phyloP scores from a whole-genome alignment of 2,113 vertebrate species.

The Takifugu flavidus region DNA sequence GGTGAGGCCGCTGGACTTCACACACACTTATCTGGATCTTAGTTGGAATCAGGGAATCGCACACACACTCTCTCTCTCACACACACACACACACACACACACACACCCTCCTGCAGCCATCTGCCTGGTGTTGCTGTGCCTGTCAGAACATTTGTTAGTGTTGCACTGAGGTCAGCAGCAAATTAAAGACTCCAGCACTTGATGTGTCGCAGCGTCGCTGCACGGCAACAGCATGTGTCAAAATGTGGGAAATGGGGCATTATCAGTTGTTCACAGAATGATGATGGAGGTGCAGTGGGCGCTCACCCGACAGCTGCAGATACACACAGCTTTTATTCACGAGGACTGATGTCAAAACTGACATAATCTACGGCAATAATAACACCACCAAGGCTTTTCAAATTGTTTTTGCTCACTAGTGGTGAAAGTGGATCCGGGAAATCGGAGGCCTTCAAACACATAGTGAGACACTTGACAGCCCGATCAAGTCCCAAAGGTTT shows the following conservation, averaged over 20 bases:
- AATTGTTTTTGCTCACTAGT: slow-evolving; percentile 61
- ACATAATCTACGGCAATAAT: background rate
- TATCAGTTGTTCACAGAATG: no score
- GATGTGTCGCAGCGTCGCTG: background rate
- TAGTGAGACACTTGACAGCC: slow-evolving; percentile 83
- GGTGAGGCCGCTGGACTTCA: slow-evolving; percentile 39
- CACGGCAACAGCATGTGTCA: no score
- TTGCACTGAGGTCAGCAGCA: background rate
- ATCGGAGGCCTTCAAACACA: slow-evolving; percentile 87
- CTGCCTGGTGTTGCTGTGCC: slow-evolving; percentile 45
- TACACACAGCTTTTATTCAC: no score
- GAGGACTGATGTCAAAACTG: no score
- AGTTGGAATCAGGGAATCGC: slow-evolving; percentile 26
- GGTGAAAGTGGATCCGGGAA: slow-evolving; percentile 96
- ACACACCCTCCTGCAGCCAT: slow-evolving; percentile 62
- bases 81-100: slow-evolving; percentile 23
- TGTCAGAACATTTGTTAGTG: slow-evolving; percentile 2
- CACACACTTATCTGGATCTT: slow-evolving; percentile 38
- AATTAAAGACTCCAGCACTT: slow-evolving; percentile 22
- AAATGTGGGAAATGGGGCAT: no score
- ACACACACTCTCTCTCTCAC: no score
- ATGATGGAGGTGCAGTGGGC: no score
- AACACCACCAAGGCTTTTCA: background rate
- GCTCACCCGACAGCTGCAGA: no score
- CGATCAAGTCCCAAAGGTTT: slow-evolving; percentile 77